Evolutionary conservation across 1,140 invertebrate genomes (phyloP).

Genomic region (Drosophila quadrilineata): DNA sequence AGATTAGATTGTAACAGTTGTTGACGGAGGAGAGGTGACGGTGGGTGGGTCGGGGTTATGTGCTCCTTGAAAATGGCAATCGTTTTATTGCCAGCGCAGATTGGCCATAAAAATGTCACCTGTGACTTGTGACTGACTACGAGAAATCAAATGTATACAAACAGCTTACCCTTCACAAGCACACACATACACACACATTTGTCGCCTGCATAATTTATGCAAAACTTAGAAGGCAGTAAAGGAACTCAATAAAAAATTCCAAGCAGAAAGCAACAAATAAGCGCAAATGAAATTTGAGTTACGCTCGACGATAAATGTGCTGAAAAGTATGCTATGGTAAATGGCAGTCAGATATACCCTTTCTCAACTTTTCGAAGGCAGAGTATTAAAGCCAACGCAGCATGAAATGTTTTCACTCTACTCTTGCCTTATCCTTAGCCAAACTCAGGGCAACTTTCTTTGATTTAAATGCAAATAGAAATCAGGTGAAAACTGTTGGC

Average conservation of each 20-base stretch:
- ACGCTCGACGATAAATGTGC: too few relatives aligned
- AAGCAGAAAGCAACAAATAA: conserved; percentile 10
- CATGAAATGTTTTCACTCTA: conserved; percentile 6
- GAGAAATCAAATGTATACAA: conserved; percentile 76
- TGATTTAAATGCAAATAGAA: conserved; percentile 70
- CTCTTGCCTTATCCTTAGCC: not conserved
- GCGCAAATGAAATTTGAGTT: not conserved
- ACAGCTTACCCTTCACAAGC: conserved; percentile 35
- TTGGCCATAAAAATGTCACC: conserved; percentile 77
- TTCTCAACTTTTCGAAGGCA: not conserved
- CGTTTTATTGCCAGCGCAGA: conserved; percentile 72
- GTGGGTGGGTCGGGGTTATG: not conserved
- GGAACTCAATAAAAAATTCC: conserved; percentile 21
- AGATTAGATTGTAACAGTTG: conserved; percentile 53
- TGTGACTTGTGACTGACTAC: conserved; percentile 60
- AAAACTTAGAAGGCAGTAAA: conserved; percentile 66
- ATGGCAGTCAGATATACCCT: not conserved
- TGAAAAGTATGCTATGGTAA: conserved; percentile 5
- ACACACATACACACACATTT: conserved; percentile 27
- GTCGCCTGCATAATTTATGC: conserved; percentile 68
- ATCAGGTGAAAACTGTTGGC: conserved; percentile 22
- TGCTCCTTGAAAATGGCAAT: conserved; percentile 59
- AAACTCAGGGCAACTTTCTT: conserved; percentile 8
- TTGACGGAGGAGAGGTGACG: conserved; percentile 20
- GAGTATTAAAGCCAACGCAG: conserved; percentile 7